Base-by-base conservation (phyloP, 2,888 invertebrate species). In the Hypsopygia costalis region DNA sequence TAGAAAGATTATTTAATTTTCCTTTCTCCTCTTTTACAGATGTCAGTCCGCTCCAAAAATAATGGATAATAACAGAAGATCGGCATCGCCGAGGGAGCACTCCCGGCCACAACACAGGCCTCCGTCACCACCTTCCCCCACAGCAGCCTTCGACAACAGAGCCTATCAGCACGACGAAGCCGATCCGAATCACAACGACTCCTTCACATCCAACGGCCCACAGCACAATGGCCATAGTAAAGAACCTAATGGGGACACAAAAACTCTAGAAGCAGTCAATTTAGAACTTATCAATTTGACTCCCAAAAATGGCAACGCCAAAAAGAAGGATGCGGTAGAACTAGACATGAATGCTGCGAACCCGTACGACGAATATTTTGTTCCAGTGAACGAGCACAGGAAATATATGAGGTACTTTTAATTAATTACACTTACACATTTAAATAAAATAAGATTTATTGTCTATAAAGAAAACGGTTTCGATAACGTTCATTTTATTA, bases 351-450 rank as follows among this genome's bases (percentile, higher is more conserved):
- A 91, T 52, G 88, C 92, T 11, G 90, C 91, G 25, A 94, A 94
- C 71, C 93, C 94, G 3, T 94, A 95, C 72, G 94, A 95, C 62
- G 95, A 95, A 63, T 95, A 95, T 78, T 95, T 95, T 73, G 94
- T 95, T 47, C 94, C 95, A 21, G 95, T 95, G 50, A 95, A 95
- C 70, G 94, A 95, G 68, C 95, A 95, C 76, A 92, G 93, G 69
- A 95, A 95, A 83, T 95, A 93, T 71, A 94, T 95, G 90, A 94
- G 95, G 95, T 95, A 72, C 81, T 86, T 69, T 38, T 25, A 12
- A 25, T 40, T 6, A 3, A 9, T 21, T 34, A 22, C 16, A n/a
- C n/a, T n/a, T n/a, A n/a, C n/a, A n/a, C n/a, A n/a, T n/a, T n/a
- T n/a, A n/a, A n/a, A n/a, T n/a, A n/a, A n/a, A n/a, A n/a, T n/a